Percentiles rank a stretch among this genome's conserved stretches.
phyloP scores from a whole-genome alignment of 2,888 invertebrate genomes.

The Arrhopalites spinosus region DNA sequence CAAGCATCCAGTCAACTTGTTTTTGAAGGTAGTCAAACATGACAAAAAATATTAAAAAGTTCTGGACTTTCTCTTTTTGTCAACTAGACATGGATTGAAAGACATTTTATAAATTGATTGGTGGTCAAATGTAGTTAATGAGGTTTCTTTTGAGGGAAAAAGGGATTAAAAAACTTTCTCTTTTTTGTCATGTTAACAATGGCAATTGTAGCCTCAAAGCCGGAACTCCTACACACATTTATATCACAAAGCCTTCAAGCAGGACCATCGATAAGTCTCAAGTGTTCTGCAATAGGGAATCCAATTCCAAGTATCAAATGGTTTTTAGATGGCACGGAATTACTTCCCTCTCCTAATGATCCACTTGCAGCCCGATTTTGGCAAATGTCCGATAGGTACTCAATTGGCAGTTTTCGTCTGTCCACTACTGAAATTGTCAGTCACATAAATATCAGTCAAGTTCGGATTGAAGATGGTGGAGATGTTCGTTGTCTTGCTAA shows the following conservation, averaged over 20 bases:
- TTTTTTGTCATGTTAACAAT: background rate
- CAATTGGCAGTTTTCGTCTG: constrained; percentile 43
- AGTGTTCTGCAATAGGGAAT: constrained; percentile 79
- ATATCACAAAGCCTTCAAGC: constrained; percentile 68
- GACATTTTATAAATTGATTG: too few species aligned
- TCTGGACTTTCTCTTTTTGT: too few species aligned
- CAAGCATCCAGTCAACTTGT: constrained; percentile 57
- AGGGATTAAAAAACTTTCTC: background rate
- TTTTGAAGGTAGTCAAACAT: constrained; percentile 53
- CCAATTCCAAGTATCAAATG: constrained; percentile 49
- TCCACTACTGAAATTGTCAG: constrained; percentile 44
- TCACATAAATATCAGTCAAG: constrained; percentile 50
- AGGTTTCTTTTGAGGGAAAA: too few species aligned
- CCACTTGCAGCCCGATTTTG: constrained; percentile 37
- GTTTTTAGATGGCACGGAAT: constrained; percentile 48
- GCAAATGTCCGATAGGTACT: constrained; percentile 44
- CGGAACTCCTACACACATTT: constrained; percentile 82
- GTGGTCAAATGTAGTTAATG: too few species aligned
- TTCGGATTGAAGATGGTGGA: constrained; percentile 47
- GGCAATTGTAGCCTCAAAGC: constrained; percentile 69
- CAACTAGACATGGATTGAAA: too few species aligned
- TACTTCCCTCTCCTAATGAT: constrained; percentile 39
- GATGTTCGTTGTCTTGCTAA: constrained; percentile 45
- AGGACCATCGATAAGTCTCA: constrained; percentile 70
- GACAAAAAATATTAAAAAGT: background rate